Percentiles rank a stretch among this genome's conserved stretches.
phyloP scores from a whole-genome alignment of 2,113 vertebrate species.

The Dipodomys merriami region DNA sequence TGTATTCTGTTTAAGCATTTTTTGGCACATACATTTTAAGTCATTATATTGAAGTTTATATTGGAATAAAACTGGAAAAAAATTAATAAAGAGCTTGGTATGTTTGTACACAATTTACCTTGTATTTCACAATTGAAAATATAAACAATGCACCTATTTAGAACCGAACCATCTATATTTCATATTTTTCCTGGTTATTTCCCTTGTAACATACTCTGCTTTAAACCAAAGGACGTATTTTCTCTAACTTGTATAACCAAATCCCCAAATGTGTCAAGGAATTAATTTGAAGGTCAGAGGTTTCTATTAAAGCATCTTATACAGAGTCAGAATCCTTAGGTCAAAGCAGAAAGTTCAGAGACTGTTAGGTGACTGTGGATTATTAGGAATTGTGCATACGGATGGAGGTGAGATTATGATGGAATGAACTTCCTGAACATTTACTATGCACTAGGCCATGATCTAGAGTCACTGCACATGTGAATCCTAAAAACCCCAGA shows the following conservation, averaged over 20 bases:
- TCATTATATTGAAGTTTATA: constrained; percentile 36
- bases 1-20: neutral
- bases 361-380: neutral
- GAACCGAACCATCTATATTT: neutral
- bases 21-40: neutral
- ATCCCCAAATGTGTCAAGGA: neutral
- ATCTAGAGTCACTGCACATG: neutral
- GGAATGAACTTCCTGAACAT: neutral
- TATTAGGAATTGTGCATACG: neutral
- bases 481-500: neutral
- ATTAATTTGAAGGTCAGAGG: neutral
- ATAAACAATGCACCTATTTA: neutral
- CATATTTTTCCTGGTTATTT: constrained; percentile 6
- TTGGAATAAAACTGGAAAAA: neutral
- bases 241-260: neutral
- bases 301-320: neutral
- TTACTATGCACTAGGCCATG: neutral
- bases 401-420: fast-evolving
- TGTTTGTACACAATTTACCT: constrained; percentile 23
- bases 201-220: neutral
- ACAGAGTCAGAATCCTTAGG: neutral
- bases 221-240: neutral
- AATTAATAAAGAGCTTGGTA: neutral
- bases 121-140: constrained; percentile 12
- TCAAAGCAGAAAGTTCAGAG: neutral